Conservation (phyloP, 2,113 vertebrate genomes). For the Eulemur macaco region DNA sequence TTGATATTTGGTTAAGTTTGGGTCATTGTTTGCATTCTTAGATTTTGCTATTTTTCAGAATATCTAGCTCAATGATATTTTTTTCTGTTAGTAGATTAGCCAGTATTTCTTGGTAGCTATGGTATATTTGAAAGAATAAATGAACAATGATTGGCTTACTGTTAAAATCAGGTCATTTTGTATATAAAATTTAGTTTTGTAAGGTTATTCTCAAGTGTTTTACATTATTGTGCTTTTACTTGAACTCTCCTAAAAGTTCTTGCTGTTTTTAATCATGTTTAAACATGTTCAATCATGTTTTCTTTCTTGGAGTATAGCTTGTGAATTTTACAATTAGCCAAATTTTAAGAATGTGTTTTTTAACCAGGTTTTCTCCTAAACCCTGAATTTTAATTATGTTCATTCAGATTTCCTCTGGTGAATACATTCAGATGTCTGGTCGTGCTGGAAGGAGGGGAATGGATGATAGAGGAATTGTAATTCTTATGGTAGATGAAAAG, state of each 20-base stretch:
- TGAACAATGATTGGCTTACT: neutral
- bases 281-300: neutral
- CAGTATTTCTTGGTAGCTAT: neutral
- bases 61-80: neutral
- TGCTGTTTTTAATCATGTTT: neutral
- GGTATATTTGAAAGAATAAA: neutral
- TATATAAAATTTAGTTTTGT: conserved; percentile 28
- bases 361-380: neutral
- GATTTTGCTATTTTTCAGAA: neutral
- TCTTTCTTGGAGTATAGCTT: neutral
- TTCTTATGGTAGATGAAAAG: conserved; percentile 99
- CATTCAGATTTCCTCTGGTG: conserved; percentile 95
- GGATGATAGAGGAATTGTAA: conserved; percentile 98
- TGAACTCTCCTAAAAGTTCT: neutral
- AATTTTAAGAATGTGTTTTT: neutral
- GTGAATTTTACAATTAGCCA: neutral
- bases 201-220: neutral
- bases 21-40: neutral
- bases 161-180: neutral
- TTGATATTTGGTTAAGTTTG: neutral
- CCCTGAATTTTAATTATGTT: conserved; percentile 19
- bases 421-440: conserved; percentile 99
- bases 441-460: conserved; percentile 97
- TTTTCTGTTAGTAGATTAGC: neutral
- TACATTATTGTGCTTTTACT: neutral